Evolutionary conservation across 2,888 invertebrate species (phyloP), one percentile per base, ranked within the genome.

Genomic region (Carterocephalus palaemon): DNA sequence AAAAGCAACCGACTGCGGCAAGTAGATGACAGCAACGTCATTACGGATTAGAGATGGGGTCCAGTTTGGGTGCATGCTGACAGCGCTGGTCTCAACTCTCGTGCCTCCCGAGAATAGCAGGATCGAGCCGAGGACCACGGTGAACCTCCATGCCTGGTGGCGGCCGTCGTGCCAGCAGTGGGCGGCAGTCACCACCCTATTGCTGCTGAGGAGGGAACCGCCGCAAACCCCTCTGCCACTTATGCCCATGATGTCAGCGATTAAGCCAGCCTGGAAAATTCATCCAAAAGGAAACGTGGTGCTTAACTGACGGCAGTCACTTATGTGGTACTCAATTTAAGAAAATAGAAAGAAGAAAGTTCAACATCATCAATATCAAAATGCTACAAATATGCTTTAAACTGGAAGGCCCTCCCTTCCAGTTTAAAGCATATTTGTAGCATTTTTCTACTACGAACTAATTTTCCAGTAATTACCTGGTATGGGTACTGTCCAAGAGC

Each of bases 101-200:
- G 52, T 57, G 6, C 80, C 79, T 2, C 77, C 78, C 16, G 46
- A 47, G 56, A 75, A 80, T 2, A 80, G 52, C 0, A 47, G 42
- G 5, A 47, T 28, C 4, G 75, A 70, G 2, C 80, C 79, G 2
- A 78, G 67, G 1, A 76, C 69, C 1, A 75, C 69, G 1, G 64
- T 67, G 24, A 74, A 39, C 3, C 53, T 52, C 59, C 63, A 64
- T 1, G 57, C 79, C 8, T 69, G 73, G 54, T 66, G 46, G 0
- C 12, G 1, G 1, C 79, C 79, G 9, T 78, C 79, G 15, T 33
- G 58, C 74, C 76, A 60, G 46, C 64, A 64, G 50, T 64, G 64
- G 26, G 64, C 64, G 2, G 64, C 64, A 1, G 61, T 64, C n/a
- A 59, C 0, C 0, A 56, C 37, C n/a, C 52, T 46, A 2, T 17